Evolutionary conservation across 2,888 invertebrate species (phyloP).

Genomic region (Limenitis arthemis): DNA sequence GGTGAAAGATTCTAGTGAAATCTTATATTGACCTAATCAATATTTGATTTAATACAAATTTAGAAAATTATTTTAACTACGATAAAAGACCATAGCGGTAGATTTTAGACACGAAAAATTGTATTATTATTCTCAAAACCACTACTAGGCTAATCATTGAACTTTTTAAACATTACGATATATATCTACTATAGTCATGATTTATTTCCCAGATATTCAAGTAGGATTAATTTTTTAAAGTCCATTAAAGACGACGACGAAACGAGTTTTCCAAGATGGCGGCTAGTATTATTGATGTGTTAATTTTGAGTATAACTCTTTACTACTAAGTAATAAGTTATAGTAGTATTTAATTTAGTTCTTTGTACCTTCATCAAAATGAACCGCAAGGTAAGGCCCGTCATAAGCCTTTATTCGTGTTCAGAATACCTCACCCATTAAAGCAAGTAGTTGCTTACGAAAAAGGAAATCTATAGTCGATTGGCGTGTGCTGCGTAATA

Average conservation of each 20-base stretch:
- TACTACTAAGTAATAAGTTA: too few relatives aligned
- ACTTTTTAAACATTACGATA: too few relatives aligned
- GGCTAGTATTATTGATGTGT: too few relatives aligned
- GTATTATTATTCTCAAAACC: too few relatives aligned
- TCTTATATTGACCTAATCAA: background rate
- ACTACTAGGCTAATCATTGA: too few relatives aligned
- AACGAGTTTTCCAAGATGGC: background rate
- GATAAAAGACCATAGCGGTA: too few relatives aligned
- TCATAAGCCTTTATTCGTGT: conserved; percentile 4
- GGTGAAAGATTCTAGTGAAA: conserved; percentile 5
- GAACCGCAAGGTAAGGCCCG: conserved; percentile 3
- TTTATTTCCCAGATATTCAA: too few relatives aligned
- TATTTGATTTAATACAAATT: background rate
- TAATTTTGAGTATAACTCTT: too few relatives aligned
- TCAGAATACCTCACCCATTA: conserved; percentile 6
- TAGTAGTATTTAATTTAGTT: background rate
- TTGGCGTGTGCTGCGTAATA: conserved; percentile 9
- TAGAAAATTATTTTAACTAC: background rate
- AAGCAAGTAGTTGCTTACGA: conserved; percentile 5
- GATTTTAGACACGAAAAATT: too few relatives aligned
- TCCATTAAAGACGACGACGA: too few relatives aligned
- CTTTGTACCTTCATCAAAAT: background rate
- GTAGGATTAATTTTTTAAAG: too few relatives aligned
- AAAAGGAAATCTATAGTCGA: conserved; percentile 8
- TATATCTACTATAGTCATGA: too few relatives aligned